A percentile compares a stretch with the other conserved stretches of the same genome.
These are phyloP conservation scores for Sandelia bainsii DNA, from an alignment of 2,797 vertebrate genomes.

Conservation along the genomic window DNA sequence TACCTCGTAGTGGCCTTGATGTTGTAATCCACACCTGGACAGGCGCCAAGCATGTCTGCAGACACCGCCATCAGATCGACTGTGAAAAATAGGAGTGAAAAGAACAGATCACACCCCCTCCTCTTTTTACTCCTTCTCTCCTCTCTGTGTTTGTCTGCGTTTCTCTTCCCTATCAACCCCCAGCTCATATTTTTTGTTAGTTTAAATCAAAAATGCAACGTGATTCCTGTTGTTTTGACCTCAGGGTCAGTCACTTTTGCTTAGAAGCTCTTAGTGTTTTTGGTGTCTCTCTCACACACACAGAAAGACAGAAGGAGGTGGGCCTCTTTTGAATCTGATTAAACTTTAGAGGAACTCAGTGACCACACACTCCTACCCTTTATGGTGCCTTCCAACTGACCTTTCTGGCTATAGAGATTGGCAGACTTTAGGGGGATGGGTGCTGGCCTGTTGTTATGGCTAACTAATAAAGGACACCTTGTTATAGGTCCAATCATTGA, in stretches of 20 bases:
- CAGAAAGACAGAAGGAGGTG: conserved; percentile 17
- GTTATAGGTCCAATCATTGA: conserved; percentile 62
- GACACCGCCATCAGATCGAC: conserved; percentile 76
- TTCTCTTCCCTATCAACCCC: conserved; percentile 12
- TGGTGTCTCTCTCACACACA: conserved; percentile 6
- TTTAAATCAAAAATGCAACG: conserved; percentile 71
- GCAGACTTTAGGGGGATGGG: conserved; percentile 36
- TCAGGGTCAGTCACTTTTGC: conserved; percentile 53
- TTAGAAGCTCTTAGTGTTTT: conserved; percentile 47
- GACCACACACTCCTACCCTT: conserved; percentile 63
- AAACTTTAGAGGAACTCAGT: conserved; percentile 78
- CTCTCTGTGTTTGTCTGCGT: conserved; percentile 36
- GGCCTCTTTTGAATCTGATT: conserved; percentile 71
- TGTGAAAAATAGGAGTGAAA: conserved; percentile 73
- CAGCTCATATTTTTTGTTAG: conserved; percentile 11
- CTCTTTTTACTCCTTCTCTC: conserved; percentile 21
- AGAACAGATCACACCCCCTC: conserved; percentile 55
- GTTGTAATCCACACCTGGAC: conserved; percentile 79
- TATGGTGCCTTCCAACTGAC: conserved; percentile 69
- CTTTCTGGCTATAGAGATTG: conserved; percentile 69
- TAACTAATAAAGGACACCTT: conserved; percentile 39
- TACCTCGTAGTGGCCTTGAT: conserved; percentile 58
- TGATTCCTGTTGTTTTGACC: conserved; percentile 81
- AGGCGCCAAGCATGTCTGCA: conserved; percentile 71
- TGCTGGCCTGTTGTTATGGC: conserved; percentile 68